These are phyloP conservation scores for Drosophila dunni DNA, from an alignment of 1,140 invertebrate species.

Conservation along the genomic window DNA sequence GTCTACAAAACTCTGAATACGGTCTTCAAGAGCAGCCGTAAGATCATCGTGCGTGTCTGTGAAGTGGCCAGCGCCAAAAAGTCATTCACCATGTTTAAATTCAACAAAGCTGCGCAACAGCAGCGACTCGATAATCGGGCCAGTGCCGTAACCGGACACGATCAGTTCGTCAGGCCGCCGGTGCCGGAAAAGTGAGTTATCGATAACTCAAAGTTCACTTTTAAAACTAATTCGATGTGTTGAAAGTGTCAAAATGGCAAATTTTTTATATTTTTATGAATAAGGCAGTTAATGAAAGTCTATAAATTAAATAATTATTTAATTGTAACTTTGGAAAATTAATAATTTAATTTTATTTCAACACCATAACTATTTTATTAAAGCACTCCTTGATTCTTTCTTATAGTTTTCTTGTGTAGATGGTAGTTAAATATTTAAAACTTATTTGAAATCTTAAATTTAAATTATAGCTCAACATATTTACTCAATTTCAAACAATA, in stretches of 20 bases:
- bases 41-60: constrained; percentile 84
- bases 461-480: too few species aligned
- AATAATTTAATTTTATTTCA: too few species aligned
- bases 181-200: constrained; percentile 86
- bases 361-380: too few species aligned
- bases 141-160: constrained; percentile 89
- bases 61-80: constrained; percentile 84
- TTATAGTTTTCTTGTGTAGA: too few species aligned
- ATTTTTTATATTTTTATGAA: background rate
- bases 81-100: constrained; percentile 89
- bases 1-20: constrained; percentile 84
- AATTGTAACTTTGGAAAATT: too few species aligned
- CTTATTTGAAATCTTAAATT: too few species aligned
- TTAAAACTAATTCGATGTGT: background rate
- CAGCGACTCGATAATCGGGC: constrained; percentile 87
- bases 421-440: too few species aligned
- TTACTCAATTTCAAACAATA: too few species aligned
- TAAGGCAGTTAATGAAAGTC: too few species aligned
- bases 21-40: constrained; percentile 84
- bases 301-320: too few species aligned
- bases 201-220: background rate
- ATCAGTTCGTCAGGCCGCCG: constrained; percentile 89
- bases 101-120: constrained; percentile 90
- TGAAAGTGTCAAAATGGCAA: constrained; percentile 7
- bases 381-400: too few species aligned